phyloP scores from a whole-genome alignment of 2,888 invertebrate species.

The Nephrotoma flavescens region DNA sequence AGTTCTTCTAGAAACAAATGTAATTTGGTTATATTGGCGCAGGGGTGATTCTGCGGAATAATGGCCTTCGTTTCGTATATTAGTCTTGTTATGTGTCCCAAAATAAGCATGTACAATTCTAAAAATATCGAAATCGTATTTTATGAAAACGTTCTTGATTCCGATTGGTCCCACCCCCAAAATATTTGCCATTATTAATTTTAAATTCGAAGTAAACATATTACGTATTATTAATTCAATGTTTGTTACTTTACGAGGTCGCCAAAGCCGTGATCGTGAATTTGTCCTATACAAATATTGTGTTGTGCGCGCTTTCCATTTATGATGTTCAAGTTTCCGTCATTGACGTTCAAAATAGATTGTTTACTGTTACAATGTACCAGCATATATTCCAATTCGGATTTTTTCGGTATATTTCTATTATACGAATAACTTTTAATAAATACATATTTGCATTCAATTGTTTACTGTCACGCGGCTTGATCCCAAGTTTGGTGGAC shows the following conservation, averaged over 20 bases:
- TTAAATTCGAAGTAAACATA: not conserved
- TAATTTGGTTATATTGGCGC: not conserved
- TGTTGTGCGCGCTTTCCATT: too few species aligned
- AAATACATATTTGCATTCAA: too few species aligned
- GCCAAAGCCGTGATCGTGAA: too few species aligned
- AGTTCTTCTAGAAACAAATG: not conserved
- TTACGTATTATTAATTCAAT: not conserved
- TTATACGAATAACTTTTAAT: too few species aligned
- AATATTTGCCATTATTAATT: not conserved
- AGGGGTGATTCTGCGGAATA: not conserved
- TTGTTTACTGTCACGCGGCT: too few species aligned
- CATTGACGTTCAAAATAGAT: too few species aligned
- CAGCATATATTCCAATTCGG: too few species aligned
- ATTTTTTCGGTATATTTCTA: too few species aligned
- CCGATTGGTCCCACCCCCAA: not conserved
- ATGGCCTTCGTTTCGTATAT: not conserved
- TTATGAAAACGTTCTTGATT: not conserved
- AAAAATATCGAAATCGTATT: not conserved
- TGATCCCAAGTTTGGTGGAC: too few species aligned
- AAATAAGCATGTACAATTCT: not conserved
- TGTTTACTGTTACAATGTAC: too few species aligned
- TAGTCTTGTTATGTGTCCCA: not conserved
- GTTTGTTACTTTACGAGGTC: not conserved
- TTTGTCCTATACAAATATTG: too few species aligned
- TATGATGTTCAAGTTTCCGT: too few species aligned